Evolutionary conservation across 2,113 vertebrate genomes (phyloP), one percentile per base, ranked within the genome.

Genomic region (Phasianus colchicus): DNA sequence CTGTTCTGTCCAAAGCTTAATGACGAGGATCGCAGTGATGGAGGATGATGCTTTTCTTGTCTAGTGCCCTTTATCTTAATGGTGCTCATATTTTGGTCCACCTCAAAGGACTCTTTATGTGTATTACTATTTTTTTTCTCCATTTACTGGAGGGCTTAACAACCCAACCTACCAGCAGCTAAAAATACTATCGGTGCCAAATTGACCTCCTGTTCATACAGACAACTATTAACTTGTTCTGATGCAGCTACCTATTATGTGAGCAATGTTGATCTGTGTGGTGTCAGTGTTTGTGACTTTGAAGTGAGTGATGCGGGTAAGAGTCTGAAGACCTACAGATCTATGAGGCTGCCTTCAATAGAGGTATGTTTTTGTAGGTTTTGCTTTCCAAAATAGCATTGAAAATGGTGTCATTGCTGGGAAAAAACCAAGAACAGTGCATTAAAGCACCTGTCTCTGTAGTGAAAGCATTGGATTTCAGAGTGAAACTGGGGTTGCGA

Each of bases 1-100:
- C n/a, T 19, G 5, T 78, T 92, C 85, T 90, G 78, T 86, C 80
- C 88, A 91, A 19, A 86, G 73, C 70, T 94, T 94, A 95, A 86
- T 79, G 79, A 55, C 0, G 1, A 54, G 76, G 65, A 92, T 91
- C 61, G 17, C 0, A 3, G 73, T 9, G 22, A 88, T 81, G 52
- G 89, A 60, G 54, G 86, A 27, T 63, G 61, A 64, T 25, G 27
- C 72, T 86, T 91, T 94, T 83, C 87, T 69, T 13, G n/a, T 92
- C 83, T 88, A n/a, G 6, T 82, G 66, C 89, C 42, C 34, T 87
- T 81, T 92, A 86, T 92, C 50, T 79, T 95, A 89, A 79, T 75
- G 34, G 18, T 78, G 18, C 61, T 89, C n/a, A 2, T 48, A 32
- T 70, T 83, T 66, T 88, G 89, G 88, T 32, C 20, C 47, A 47